Evolutionary conservation across 2,888 invertebrate species (phyloP).

Genomic region (Physocephala rufipes): DNA sequence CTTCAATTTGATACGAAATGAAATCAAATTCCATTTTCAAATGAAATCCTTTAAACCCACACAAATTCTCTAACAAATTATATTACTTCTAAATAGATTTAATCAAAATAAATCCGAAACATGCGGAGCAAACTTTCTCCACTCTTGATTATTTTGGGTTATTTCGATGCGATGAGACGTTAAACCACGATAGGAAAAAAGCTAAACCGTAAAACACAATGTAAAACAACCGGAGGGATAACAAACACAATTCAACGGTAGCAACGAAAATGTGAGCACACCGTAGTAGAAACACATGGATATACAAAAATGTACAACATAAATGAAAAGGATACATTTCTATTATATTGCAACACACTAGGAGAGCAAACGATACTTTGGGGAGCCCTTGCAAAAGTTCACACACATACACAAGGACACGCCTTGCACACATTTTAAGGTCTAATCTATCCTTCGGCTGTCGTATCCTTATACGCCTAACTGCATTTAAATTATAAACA

Average conservation of each 20-base stretch:
- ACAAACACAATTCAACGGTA: constrained; percentile 16
- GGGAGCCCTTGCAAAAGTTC: constrained; percentile 2
- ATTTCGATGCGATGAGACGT: constrained; percentile 27
- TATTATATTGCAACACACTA: constrained; percentile 23
- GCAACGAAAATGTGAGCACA: constrained; percentile 13
- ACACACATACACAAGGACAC: constrained; percentile 9
- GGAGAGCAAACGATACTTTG: constrained; percentile 25
- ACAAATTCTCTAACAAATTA: constrained; percentile 19
- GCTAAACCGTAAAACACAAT: constrained; percentile 24
- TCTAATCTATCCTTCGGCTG: constrained; percentile 19
- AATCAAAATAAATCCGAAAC: constrained; percentile 25
- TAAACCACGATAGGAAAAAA: constrained; percentile 35
- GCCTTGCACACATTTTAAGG: not conserved
- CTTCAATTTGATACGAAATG: no score
- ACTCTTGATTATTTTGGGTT: not conserved
- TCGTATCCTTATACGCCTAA: constrained; percentile 52
- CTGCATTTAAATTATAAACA: constrained; percentile 57
- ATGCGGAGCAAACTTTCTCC: not conserved
- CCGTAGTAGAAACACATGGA: not conserved
- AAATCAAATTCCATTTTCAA: not conserved
- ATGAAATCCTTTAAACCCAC: not conserved
- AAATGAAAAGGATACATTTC: constrained; percentile 40
- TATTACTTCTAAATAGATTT: constrained; percentile 23
- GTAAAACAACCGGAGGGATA: constrained; percentile 10
- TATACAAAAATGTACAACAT: not conserved